phyloP scores from a whole-genome alignment of 2,113 vertebrate species.

The Meles meles region DNA sequence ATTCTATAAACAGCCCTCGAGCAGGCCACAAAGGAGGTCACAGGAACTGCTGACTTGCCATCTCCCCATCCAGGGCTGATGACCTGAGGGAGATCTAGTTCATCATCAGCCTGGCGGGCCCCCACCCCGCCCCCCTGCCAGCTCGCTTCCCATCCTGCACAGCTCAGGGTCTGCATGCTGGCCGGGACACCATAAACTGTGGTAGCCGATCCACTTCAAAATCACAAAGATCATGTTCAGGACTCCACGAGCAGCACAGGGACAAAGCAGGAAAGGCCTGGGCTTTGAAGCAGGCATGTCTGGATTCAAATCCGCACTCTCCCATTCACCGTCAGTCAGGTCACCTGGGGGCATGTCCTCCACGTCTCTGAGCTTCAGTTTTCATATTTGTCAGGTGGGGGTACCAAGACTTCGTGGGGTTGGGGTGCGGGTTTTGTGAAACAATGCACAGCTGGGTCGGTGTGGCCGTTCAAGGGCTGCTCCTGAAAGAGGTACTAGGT shows the following conservation, averaged over 20 bases:
- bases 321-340: fast-evolving
- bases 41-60: constrained; percentile 17
- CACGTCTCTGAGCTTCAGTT: neutral
- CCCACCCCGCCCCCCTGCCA: fast-evolving
- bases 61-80: neutral
- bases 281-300: neutral
- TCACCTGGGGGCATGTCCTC: neutral
- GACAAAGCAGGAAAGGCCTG: neutral
- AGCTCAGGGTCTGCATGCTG: neutral
- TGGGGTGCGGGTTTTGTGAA: neutral
- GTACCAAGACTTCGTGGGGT: neutral
- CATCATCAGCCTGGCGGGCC: neutral
- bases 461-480: neutral
- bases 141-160: neutral
- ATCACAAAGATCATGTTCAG: neutral
- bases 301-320: neutral
- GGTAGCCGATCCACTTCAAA: neutral
- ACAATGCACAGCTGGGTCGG: fast-evolving
- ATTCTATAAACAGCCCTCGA: constrained; percentile 48
- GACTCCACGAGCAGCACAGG: fast-evolving
- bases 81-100: neutral
- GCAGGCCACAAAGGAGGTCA: constrained; percentile 13
- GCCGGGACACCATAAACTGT: neutral
- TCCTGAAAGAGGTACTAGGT: neutral
- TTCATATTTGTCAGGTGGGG: neutral